Evolutionary conservation across 2,113 vertebrate species (phyloP).

Genomic region (Meleagris gallopavo): DNA sequence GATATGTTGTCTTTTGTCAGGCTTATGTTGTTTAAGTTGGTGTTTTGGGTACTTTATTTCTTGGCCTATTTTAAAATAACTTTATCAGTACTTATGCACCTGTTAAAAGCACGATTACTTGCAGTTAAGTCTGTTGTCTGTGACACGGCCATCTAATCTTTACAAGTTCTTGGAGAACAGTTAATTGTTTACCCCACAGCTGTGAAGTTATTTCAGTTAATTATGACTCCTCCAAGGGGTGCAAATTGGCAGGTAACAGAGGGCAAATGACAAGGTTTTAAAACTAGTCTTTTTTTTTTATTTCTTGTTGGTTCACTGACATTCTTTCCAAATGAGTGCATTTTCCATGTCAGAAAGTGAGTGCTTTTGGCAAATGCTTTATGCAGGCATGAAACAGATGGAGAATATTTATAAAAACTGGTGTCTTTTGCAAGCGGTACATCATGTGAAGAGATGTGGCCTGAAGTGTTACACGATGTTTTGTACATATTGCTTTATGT

Average conservation of each 20-base stretch:
- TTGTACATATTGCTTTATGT: not conserved
- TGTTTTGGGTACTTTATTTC: not conserved
- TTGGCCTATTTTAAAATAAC: not conserved
- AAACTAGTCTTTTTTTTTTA: not conserved
- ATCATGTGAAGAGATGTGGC: not conserved
- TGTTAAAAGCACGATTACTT: not conserved
- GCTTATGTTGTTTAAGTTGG: not conserved
- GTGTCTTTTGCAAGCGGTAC: not conserved
- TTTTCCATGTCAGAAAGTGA: slow-evolving; percentile 1
- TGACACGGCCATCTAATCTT: not conserved
- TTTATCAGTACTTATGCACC: not conserved
- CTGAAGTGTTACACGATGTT: not conserved
- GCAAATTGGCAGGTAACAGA: not conserved
- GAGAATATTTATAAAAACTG: not conserved
- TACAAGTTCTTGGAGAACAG: not conserved
- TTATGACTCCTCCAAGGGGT: not conserved
- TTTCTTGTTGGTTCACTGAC: not conserved
- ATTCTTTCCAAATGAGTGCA: slow-evolving; percentile 47
- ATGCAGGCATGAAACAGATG: slow-evolving; percentile 8
- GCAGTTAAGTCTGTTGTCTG: not conserved
- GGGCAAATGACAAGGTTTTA: not conserved
- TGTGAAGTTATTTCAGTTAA: not conserved
- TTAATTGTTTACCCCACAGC: not conserved
- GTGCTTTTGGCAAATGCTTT: slow-evolving; percentile 16
- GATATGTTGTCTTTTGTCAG: not conserved